Base-by-base conservation (phyloP, 2,113 vertebrate genomes). In the Spea bombifrons region DNA sequence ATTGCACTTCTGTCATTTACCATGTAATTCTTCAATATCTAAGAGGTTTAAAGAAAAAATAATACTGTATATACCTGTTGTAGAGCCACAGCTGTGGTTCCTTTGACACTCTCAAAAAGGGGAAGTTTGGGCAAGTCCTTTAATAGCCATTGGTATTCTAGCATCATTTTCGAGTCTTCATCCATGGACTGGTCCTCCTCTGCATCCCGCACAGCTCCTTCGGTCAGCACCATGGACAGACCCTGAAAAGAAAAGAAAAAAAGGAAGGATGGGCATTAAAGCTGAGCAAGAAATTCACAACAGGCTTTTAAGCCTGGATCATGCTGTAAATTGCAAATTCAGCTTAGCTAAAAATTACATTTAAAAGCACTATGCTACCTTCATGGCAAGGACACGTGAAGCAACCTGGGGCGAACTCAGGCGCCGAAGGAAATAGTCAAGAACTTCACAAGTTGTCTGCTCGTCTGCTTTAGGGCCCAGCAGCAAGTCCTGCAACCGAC, bases 391-490 rank as follows among this genome's bases (percentile, higher is more conserved):
- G 12, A 97, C 95, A 10, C 97, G 85, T 0, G 97, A 98, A 15
- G 97, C 97, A 84, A 97, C 94, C 86, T 99, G 97, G 8, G 97
- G 94, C 16, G 97, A 99, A 80, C 97, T 95, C 16, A 99, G 92
- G 10, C 97, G 93, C 3, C 97, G 92, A 30, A 99, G 90, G 84
- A 99, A 99, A 88, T 99, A 99, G 88, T 99, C 97, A 7, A 99
- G 88, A 82, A 99, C 97, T 86, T 99, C 97, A 0, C 96, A 97
- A 0, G 97, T 98, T 57, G 97, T 99, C 88, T 97, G 97, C 76
- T 98, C 96, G 0, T 99, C 97, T 0, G 97, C 96, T 74, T 95
- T 95, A 16, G 96, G 93, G 65, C 97, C 97, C 76, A 99, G 84
- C 1, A 99, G 88, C 55, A 99, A 92, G 86, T 99, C 97, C 89